Evolutionary conservation across 2,888 invertebrate species (phyloP).

Genomic region (Girardia tigrina): DNA sequence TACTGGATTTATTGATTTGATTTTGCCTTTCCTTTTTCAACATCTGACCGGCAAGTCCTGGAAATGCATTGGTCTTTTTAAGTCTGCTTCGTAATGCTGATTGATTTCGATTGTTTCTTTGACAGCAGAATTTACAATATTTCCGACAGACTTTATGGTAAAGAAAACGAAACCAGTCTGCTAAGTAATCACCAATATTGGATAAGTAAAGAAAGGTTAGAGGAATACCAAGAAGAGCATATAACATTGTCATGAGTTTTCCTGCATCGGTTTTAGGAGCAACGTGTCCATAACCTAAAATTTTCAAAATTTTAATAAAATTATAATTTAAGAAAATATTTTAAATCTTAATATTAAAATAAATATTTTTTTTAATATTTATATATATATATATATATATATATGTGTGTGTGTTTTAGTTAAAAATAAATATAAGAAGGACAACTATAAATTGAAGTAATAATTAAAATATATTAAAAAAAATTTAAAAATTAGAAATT

Average conservation of each 20-base stretch:
- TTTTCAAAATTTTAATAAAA: too few relatives aligned
- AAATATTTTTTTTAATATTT: too few relatives aligned
- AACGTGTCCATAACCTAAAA: constrained; percentile 41
- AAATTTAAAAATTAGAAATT: too few relatives aligned
- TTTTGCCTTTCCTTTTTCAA: background rate
- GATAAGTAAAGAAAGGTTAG: constrained; percentile 41
- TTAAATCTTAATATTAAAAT: too few relatives aligned
- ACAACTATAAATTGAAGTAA: too few relatives aligned
- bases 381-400: too few relatives aligned
- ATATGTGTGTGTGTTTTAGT: too few relatives aligned
- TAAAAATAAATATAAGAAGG: too few relatives aligned
- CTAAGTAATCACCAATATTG: constrained; percentile 41
- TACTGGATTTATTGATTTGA: background rate
- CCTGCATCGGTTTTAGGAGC: constrained; percentile 40
- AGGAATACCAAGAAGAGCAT: constrained; percentile 41
- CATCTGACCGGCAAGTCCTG: background rate
- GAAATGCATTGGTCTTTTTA: background rate
- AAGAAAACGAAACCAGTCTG: constrained; percentile 40
- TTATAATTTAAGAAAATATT: too few relatives aligned
- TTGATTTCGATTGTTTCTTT: background rate
- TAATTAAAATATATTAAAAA: too few relatives aligned
- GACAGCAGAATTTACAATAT: constrained; percentile 38
- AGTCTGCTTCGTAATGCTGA: constrained; percentile 13
- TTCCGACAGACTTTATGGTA: constrained; percentile 40
- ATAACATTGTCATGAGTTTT: constrained; percentile 40